phyloP scores from a whole-genome alignment of 92 coral and sea anemone genomes.

The Paragorgia papillata region DNA sequence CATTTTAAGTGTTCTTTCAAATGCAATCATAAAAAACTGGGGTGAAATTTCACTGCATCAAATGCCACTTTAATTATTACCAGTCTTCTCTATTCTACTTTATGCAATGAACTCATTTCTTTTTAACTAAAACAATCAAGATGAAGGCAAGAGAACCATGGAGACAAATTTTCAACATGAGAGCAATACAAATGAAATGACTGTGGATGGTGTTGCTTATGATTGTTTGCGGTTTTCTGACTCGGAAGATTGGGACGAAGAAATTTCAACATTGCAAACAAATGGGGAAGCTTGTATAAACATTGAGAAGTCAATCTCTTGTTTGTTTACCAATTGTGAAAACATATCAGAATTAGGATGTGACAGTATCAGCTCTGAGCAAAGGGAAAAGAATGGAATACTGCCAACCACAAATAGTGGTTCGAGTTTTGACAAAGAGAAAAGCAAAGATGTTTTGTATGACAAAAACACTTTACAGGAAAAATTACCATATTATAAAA shows the following conservation, averaged over 20 bases:
- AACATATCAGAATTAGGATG: not conserved
- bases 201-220: not conserved
- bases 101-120: no score
- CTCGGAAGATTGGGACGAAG: conserved; percentile 30
- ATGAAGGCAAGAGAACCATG: no score
- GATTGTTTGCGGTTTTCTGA: conserved; percentile 13
- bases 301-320: not conserved
- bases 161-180: no score
- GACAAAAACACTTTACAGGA: not conserved
- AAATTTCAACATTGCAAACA: conserved; percentile 12
- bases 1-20: no score
- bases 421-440: no score
- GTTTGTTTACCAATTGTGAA: not conserved
- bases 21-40: no score
- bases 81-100: no score
- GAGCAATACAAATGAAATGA: not conserved
- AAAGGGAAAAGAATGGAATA: not conserved
- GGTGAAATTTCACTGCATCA: no score
- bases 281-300: not conserved
- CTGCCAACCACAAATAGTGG: not conserved
- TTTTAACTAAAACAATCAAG: no score
- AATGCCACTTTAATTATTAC: no score
- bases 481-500: conserved; percentile 6
- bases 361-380: not conserved
- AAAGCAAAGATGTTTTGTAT: no score